Conservation (phyloP, 1,140 invertebrate species). For the Ooceraea biroi region DNA sequence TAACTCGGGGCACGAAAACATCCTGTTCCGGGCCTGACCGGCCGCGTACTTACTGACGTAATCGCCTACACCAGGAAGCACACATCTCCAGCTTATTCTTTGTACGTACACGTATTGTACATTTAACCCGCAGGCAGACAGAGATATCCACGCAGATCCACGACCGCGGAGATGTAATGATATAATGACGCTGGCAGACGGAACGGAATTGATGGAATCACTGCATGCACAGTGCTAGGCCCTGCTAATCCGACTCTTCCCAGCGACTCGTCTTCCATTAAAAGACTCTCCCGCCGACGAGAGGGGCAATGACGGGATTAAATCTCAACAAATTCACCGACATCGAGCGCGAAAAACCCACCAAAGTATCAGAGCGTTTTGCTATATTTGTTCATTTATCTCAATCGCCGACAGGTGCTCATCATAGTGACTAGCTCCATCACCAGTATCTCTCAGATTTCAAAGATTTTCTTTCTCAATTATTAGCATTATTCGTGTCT, state of each 20-base stretch:
- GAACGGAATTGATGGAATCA: constrained; percentile 84
- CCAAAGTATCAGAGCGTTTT: too few relatives aligned
- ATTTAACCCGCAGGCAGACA: constrained; percentile 59
- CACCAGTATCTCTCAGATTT: too few relatives aligned
- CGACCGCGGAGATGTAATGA: constrained; percentile 78
- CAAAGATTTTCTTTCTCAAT: too few relatives aligned
- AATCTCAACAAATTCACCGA: not conserved
- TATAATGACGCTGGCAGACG: constrained; percentile 82
- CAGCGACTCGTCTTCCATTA: constrained; percentile 70
- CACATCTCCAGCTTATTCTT: constrained; percentile 43
- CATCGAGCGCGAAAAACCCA: not conserved
- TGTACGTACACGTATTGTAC: not conserved
- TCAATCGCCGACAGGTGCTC: too few relatives aligned
- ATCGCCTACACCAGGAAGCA: constrained; percentile 57
- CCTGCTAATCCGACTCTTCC: constrained; percentile 77
- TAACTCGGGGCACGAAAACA: constrained; percentile 29
- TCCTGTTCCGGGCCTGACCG: constrained; percentile 34
- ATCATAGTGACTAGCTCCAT: too few relatives aligned
- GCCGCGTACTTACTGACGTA: constrained; percentile 32
- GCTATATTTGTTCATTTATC: too few relatives aligned
- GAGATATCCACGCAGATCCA: constrained; percentile 67
- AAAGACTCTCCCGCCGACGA: constrained; percentile 63
- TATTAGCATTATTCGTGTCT: too few relatives aligned
- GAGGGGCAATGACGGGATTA: not conserved
- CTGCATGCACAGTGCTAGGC: constrained; percentile 75